Conservation (phyloP, 2,797 vertebrate genomes). For the Oreonectes daqikongensis region DNA sequence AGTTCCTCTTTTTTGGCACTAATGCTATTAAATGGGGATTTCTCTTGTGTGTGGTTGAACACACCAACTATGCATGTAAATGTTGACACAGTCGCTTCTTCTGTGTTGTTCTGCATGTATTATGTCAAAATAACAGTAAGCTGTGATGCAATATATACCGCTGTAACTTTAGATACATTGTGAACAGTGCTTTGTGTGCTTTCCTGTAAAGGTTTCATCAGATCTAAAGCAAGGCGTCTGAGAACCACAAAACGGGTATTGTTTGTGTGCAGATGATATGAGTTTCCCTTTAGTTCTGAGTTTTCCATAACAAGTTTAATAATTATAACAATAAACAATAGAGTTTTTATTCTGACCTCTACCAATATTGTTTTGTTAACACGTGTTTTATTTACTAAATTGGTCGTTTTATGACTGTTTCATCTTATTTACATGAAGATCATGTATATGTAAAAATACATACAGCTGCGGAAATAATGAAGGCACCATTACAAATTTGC, state of each 20-base stretch:
- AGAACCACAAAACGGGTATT: constrained; percentile 38
- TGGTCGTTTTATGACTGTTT: neutral
- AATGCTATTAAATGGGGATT: constrained; percentile 19
- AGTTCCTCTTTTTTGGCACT: constrained; percentile 29
- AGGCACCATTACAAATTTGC: too few species aligned
- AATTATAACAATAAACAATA: neutral
- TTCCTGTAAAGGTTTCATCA: constrained; percentile 43
- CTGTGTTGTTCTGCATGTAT: neutral
- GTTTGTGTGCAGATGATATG: constrained; percentile 10
- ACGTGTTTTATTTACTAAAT: neutral
- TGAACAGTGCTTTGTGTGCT: constrained; percentile 21
- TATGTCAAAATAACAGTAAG: neutral
- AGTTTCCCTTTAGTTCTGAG: neutral
- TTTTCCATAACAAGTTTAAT: neutral
- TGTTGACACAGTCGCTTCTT: neutral
- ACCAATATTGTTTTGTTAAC: neutral
- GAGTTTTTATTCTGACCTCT: neutral
- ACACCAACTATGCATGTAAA: neutral
- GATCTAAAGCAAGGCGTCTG: constrained; percentile 32
- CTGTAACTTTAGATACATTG: neutral
- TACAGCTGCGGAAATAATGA: too few species aligned
- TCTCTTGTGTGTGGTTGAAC: neutral
- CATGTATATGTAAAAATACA: too few species aligned
- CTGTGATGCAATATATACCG: neutral
- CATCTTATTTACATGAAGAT: too few species aligned